Base-by-base conservation (phyloP, 2,113 vertebrate species). In the Riparia riparia region DNA sequence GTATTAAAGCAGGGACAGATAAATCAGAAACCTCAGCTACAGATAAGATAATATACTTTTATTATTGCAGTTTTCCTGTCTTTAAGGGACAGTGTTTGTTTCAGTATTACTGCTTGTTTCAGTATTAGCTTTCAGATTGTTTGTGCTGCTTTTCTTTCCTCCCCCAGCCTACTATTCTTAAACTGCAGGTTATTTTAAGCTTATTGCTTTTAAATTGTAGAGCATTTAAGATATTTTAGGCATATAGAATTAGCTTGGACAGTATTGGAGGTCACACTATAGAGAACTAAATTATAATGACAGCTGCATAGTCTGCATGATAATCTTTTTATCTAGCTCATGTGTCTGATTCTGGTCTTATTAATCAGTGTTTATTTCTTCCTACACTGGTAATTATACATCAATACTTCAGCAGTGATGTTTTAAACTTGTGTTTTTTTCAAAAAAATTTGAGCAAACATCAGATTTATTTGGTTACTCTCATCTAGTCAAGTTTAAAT, bases 171-270 rank as follows among this genome's bases (percentile, higher is more conserved):
- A 17, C 37, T 91, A 4, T 58, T 80, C 39, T 88, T 85, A 88
- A 91, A 53, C 60, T 77, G 17, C 12, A 32, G 34, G 71, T 90
- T 90, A 77, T 87, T 94, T 93, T 72, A 94, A 95, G 45, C 32
- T 72, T 80, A 65, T 76, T 85, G 44, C 58, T 90, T 86, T 93
- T 77, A 90, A 88, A 95, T 63, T 96, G 68, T 56, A 70, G 74
- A 54, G 4, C 10, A 44, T 70, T 86, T 90, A 88, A 82, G 70
- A 64, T 3, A 28, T 63, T 73, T 42, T 34, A 90, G 45, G 26
- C 71, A 78, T 56, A 44, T 70, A 70, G 76, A 88, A 91, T 88
- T 83, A 86, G 39, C 31, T 41, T 80, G 84, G 82, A 31, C 51
- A 51, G 60, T 51, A 85, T 7, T 86, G 93, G 94, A 93, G 60